A percentile compares a stretch with the other conserved stretches of the same genome.
Conservation (phyloP, 2,888 invertebrate species). For the Drosophila setosimentum region DNA sequence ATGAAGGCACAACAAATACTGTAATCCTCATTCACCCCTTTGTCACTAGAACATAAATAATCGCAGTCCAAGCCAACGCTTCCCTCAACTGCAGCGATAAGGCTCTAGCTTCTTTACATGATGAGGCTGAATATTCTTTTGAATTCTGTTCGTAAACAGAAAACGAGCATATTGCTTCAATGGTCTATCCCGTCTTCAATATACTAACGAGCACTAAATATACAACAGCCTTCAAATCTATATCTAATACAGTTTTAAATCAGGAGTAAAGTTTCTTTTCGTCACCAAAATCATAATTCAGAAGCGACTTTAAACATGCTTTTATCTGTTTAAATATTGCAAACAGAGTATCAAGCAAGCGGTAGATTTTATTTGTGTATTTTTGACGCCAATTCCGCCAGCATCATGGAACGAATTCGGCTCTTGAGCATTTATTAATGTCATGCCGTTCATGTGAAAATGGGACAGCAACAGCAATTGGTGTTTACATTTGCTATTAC, state of each 20-base stretch:
- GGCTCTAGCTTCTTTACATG: slow-evolving; percentile 31
- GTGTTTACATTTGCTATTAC: slow-evolving; percentile 4
- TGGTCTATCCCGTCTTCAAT: background rate
- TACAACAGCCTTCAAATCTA: background rate
- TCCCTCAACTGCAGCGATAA: slow-evolving; percentile 18
- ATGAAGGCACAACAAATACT: slow-evolving; percentile 63
- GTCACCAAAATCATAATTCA: background rate
- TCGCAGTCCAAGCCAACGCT: slow-evolving; percentile 9
- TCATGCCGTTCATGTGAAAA: slow-evolving; percentile 29
- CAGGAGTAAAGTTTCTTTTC: background rate
- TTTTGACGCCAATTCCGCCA: background rate
- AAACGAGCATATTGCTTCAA: background rate
- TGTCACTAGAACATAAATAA: slow-evolving; percentile 28
- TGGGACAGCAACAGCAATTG: slow-evolving; percentile 24
- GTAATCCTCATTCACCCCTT: slow-evolving; percentile 70
- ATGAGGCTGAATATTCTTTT: slow-evolving; percentile 15
- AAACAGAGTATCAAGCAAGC: background rate
- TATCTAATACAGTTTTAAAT: background rate
- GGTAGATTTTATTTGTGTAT: background rate
- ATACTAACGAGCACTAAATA: background rate
- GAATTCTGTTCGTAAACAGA: background rate
- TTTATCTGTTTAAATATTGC: background rate
- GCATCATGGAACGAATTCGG: slow-evolving; percentile 47
- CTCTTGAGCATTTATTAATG: slow-evolving; percentile 50
- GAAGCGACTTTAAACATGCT: background rate